Base-by-base conservation (phyloP, 1,140 invertebrate species). In the Frieseomelitta varia region DNA sequence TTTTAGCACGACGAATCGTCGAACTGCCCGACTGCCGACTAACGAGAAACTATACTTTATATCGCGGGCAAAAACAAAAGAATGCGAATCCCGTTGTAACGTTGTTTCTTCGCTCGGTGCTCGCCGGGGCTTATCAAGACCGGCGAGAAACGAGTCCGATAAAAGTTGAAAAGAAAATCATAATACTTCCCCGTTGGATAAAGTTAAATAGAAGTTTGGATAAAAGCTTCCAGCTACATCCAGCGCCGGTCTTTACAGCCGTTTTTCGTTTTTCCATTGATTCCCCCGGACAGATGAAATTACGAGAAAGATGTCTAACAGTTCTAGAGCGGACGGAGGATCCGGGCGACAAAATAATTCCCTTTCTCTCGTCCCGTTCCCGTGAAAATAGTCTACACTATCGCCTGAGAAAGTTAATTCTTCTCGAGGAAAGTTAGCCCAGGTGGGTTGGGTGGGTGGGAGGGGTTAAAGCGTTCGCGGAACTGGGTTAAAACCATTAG, bases 1-100 rank as follows among this genome's bases (percentile, higher is more conserved):
- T 88, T 88, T 88, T 88, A 88, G 86, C 58, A 79, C 34, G 51
- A 73, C 87, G 85, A 61, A 67, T 84, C 71, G 71, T 24, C 51
- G 55, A 51, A 71, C 56, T 19, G 51, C 30, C 30, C 69, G 39
- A 55, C 51, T 8, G 17, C 15, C 76, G 74, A 53, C 21, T 53
- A 61, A 58, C 11, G 68, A 72, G 51, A 65, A 86, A 67, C n/a
- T 81, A 72, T 30, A 14, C 30, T 24, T 58, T 19, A 24, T 39
- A 17, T 61, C 56, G 21, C 10, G 56, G 21, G 11, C 24, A 53
- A 47, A 47, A 73, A 73, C 39, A 17, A 73, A 11, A 24, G 10
- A 6, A 55, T 53, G 19, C 2, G 30, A 73, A 55, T 8, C 27
- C 4, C 1, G 11, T 6, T 6, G 39, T 30, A 12, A 15, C n/a